phyloP scores from a whole-genome alignment of 35 echinoderm and acorn worm species.

The Stichopus chloronotus region DNA sequence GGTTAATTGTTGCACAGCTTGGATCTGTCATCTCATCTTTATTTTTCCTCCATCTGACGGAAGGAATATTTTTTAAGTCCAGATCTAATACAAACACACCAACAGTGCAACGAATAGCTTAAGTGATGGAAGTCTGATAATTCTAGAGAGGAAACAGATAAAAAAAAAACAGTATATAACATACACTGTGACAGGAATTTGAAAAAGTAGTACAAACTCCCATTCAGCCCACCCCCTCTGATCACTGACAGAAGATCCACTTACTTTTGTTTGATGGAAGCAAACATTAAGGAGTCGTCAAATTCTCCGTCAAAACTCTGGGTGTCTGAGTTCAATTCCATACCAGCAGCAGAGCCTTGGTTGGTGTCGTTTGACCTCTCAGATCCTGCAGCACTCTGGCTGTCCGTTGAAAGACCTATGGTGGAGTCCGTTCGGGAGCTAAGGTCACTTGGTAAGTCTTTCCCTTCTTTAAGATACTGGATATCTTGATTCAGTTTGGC shows the following conservation, averaged over 20 bases:
- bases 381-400: background rate
- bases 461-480: conserved; percentile 47
- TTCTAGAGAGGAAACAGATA: too few species aligned
- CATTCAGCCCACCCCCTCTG: too few species aligned
- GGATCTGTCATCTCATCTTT: too few species aligned
- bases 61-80: too few species aligned
- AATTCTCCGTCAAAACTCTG: conserved; percentile 97
- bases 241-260: background rate
- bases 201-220: too few species aligned
- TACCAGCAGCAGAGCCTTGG: background rate
- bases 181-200: too few species aligned
- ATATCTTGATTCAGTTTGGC: conserved; percentile 74
- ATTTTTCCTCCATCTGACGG: too few species aligned
- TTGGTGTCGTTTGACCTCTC: conserved; percentile 17
- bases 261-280: conserved; percentile 85
- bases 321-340: conserved; percentile 75
- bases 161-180: too few species aligned
- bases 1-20: too few species aligned
- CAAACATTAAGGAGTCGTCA: conserved; percentile 97
- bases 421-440: conserved; percentile 34
- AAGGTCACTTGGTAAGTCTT: conserved; percentile 28
- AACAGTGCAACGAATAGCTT: too few species aligned
- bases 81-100: too few species aligned
- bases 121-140: too few species aligned
- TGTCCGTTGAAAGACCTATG: background rate